A percentile compares a stretch with the other conserved stretches of the same genome.
Conservation (phyloP, 2,888 invertebrate species). For the Drosophila paramelanica region DNA sequence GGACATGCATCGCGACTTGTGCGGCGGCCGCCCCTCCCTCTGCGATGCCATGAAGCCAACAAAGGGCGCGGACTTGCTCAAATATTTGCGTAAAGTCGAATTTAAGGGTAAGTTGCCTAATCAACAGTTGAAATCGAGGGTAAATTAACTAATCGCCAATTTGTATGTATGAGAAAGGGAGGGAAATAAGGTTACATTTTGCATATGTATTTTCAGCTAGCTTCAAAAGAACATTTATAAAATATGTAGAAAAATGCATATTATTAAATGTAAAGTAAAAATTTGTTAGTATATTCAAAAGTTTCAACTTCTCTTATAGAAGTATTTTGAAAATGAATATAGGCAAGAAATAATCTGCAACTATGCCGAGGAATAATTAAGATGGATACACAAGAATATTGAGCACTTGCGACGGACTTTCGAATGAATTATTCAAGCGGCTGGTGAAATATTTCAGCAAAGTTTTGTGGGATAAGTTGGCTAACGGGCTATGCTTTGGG, state of each 20-base stretch:
- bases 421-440: conserved; percentile 10
- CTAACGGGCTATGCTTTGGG: conserved; percentile 2
- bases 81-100: conserved; percentile 93
- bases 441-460: conserved; percentile 9
- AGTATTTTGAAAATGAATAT: too few species aligned
- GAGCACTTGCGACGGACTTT: background rate
- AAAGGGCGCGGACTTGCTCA: conserved; percentile 93
- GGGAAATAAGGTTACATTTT: too few species aligned
- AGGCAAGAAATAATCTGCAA: background rate
- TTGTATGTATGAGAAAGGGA: background rate
- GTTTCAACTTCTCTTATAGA: too few species aligned
- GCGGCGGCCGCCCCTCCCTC: conserved; percentile 90
- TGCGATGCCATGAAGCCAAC: conserved; percentile 96
- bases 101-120: conserved; percentile 90
- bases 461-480: conserved; percentile 12
- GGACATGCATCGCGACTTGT: conserved; percentile 94
- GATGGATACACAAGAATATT: conserved; percentile 1
- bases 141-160: background rate
- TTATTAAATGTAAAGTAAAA: too few species aligned
- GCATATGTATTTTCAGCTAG: too few species aligned
- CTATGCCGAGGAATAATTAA: background rate
- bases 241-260: too few species aligned
- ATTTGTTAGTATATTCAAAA: too few species aligned
- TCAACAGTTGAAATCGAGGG: too few species aligned
- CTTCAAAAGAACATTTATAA: too few species aligned